Evolutionary conservation across 2,797 vertebrate species (phyloP).

Genomic region (Enteromius paludinosus): DNA sequence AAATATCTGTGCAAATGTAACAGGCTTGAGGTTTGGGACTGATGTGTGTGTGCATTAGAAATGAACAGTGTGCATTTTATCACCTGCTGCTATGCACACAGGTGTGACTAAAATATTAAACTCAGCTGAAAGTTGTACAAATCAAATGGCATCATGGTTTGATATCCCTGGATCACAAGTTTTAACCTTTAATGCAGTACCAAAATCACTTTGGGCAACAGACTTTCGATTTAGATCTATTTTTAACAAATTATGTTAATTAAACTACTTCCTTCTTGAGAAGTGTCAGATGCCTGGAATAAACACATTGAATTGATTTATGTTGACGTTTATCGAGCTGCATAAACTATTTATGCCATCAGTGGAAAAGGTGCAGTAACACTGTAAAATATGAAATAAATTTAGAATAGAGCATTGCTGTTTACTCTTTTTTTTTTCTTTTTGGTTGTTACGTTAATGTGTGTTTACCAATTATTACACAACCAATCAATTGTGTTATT

Average conservation of each 20-base stretch:
- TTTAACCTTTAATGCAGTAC: conserved; percentile 41
- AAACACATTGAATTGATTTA: conserved; percentile 23
- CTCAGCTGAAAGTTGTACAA: conserved; percentile 18
- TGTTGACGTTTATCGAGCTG: conserved; percentile 35
- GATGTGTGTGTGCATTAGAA: conserved; percentile 25
- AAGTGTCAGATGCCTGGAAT: conserved; percentile 45
- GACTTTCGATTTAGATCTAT: conserved; percentile 24
- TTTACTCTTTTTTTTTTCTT: conserved; percentile 28
- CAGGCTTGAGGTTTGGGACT: conserved; percentile 11
- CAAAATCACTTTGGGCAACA: conserved; percentile 39
- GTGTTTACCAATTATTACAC: not conserved
- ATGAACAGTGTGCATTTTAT: conserved; percentile 14
- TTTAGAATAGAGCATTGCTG: conserved; percentile 42
- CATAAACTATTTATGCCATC: conserved; percentile 45
- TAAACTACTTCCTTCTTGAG: conserved; percentile 29
- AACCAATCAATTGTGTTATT: not conserved
- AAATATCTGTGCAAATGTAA: conserved; percentile 27
- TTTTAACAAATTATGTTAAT: conserved; percentile 40
- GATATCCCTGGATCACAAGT: conserved; percentile 17
- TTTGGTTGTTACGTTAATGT: not conserved
- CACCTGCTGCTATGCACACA: conserved; percentile 1
- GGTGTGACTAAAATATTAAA: conserved; percentile 27
- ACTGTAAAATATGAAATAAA: conserved; percentile 50
- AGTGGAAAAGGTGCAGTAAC: conserved; percentile 36
- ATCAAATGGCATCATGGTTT: conserved; percentile 12